Percentiles rank a stretch among this genome's conserved stretches.
Evolutionary conservation across 2,113 vertebrate species (phyloP).

Genomic region (Oriolus oriolus): DNA sequence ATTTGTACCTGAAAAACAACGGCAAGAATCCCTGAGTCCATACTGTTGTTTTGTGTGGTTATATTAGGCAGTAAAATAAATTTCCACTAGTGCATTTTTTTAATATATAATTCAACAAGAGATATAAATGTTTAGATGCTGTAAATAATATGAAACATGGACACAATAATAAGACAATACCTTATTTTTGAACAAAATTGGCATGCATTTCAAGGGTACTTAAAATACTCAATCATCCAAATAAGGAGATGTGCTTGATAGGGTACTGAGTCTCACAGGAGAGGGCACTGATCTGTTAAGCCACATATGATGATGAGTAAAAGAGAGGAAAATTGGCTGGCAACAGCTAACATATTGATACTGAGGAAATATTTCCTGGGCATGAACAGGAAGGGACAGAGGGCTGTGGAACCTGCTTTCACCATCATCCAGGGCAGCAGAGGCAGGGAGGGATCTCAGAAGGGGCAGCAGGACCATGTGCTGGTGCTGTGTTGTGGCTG

Average conservation of each 20-base stretch:
- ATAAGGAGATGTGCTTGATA: background rate
- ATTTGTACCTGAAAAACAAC: constrained; percentile 29
- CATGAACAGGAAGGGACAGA: fast-evolving
- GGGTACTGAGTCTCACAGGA: background rate
- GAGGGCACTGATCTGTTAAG: background rate
- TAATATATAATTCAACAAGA: background rate
- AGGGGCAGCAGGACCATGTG: fast-evolving
- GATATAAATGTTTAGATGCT: background rate
- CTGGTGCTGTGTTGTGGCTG: background rate
- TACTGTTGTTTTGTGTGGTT: background rate
- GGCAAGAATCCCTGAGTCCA: background rate
- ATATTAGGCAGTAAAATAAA: background rate
- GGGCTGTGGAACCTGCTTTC: background rate
- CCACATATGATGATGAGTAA: background rate
- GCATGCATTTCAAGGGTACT: background rate
- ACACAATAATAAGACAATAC: background rate
- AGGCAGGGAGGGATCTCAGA: background rate
- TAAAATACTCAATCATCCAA: background rate
- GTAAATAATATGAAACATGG: background rate
- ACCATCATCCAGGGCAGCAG: fast-evolving
- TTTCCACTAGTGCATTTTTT: background rate
- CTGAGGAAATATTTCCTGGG: background rate
- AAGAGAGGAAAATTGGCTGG: background rate
- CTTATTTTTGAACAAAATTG: background rate
- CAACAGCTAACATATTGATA: background rate